Percentiles rank a stretch among this genome's conserved stretches.
Evolutionary conservation across 2,888 invertebrate genomes (phyloP).

Genomic region (Megamerina dolium): DNA sequence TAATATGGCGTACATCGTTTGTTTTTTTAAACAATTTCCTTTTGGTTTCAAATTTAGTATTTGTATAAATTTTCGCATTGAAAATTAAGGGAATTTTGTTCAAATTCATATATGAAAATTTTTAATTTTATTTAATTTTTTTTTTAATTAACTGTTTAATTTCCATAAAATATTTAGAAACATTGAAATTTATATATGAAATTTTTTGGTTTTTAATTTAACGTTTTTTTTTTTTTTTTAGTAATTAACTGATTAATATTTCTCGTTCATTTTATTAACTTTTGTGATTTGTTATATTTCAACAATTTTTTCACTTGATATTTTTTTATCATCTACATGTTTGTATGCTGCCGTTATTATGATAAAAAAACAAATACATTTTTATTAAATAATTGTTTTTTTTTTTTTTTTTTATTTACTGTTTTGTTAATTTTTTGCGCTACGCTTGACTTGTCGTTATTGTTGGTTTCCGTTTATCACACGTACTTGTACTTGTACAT

Average conservation of each 20-base stretch:
- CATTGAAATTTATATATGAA: neutral
- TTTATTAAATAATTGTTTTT: too few species aligned
- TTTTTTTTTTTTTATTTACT: too few species aligned
- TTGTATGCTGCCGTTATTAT: too few species aligned
- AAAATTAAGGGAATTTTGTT: too few species aligned
- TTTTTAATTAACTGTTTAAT: neutral
- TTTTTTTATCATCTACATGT: too few species aligned
- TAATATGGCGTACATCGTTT: neutral
- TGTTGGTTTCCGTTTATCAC: too few species aligned
- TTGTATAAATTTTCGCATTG: neutral
- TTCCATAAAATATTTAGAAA: neutral
- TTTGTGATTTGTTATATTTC: neutral
- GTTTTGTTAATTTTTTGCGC: too few species aligned
- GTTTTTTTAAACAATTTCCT: neutral
- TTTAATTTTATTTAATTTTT: constrained; percentile 3
- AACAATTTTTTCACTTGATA: too few species aligned
- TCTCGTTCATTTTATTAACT: neutral
- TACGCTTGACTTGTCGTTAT: too few species aligned
- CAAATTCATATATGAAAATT: neutral
- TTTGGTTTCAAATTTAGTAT: neutral
- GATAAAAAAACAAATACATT: too few species aligned
- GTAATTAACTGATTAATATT: neutral
- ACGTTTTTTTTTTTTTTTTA: constrained; percentile 1
- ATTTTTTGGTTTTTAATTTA: neutral
- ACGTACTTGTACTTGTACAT: too few species aligned